phyloP scores from a whole-genome alignment of 2,113 vertebrate genomes.

The Mus musculus region GRCm39 chr2:128122001-128122500 shows the following conservation, averaged over 20 bases:
- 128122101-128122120: not conserved
- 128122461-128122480: not conserved
- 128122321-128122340: not conserved
- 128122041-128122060: not conserved
- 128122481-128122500: not conserved
- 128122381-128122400: not conserved
- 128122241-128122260: not conserved
- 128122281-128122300: not conserved
- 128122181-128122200: not conserved
- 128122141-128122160: not conserved
- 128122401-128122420: not conserved
- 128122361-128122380: not conserved
- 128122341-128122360: not conserved
- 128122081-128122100: no score
- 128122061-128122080: not conserved
- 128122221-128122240: not conserved
- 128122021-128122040: not conserved
- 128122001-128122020: rapidly evolving
- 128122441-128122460: not conserved
- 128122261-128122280: not conserved
- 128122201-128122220: not conserved
- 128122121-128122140: not conserved
- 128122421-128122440: not conserved
- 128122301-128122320: no score
- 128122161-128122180: not conserved